These are phyloP conservation scores for Latrodectus elegans DNA, from an alignment of 2,888 invertebrate genomes.

Conservation along the genomic window DNA sequence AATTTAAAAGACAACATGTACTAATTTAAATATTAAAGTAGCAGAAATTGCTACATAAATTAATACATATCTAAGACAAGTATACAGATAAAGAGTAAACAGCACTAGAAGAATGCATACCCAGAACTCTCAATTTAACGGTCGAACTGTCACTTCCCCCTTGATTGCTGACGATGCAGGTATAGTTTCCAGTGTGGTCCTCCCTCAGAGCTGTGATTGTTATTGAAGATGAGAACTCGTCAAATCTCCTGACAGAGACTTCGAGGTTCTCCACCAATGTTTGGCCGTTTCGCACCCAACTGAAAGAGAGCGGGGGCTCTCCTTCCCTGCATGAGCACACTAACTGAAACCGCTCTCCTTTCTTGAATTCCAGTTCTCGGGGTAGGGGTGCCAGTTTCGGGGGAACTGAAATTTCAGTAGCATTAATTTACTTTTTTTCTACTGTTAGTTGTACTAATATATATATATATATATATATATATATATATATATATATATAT, in stretches of 20 bases:
- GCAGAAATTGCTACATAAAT: background rate
- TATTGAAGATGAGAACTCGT: conserved; percentile 65
- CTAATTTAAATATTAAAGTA: too few relatives aligned
- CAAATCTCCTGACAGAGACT: conserved; percentile 45
- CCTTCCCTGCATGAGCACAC: conserved; percentile 62
- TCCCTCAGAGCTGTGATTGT: conserved; percentile 50
- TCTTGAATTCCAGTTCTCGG: conserved; percentile 50
- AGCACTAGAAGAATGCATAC: conserved; percentile 13
- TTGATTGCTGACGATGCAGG: conserved; percentile 62
- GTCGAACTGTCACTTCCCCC: conserved; percentile 60
- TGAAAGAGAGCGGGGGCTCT: conserved; percentile 60
- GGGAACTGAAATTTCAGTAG: conserved; percentile 15
- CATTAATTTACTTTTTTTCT: background rate
- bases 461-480: too few relatives aligned
- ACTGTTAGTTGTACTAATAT: too few relatives aligned
- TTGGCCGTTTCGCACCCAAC: conserved; percentile 59
- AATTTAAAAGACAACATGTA: too few relatives aligned
- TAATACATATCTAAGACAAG: background rate
- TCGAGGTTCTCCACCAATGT: conserved; percentile 50
- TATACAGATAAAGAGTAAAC: background rate
- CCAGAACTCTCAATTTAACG: conserved; percentile 53
- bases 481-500: too few relatives aligned
- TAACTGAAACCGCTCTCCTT: conserved; percentile 59
- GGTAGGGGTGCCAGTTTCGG: conserved; percentile 55
- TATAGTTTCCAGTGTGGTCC: conserved; percentile 63